Evolutionary conservation across 2,797 vertebrate genomes (phyloP).

Genomic region (Sebastolobus altivelis): DNA sequence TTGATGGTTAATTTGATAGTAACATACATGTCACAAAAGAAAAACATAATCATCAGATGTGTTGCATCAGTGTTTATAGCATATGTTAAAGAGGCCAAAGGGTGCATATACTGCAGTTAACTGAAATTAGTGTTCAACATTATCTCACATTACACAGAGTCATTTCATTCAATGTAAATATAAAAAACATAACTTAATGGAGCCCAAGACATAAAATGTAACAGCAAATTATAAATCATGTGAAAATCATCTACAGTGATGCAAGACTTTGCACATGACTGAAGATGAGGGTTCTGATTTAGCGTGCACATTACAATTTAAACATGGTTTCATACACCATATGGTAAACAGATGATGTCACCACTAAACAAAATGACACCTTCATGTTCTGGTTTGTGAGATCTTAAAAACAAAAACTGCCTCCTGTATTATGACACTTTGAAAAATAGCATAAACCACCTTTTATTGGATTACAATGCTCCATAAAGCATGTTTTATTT

Average conservation of each 20-base stretch:
- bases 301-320: background rate
- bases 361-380: background rate
- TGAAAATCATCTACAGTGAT: conserved; percentile 7
- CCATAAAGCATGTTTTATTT: background rate
- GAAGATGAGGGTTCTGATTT: conserved; percentile 7
- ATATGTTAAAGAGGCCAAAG: background rate
- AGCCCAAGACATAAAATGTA: background rate
- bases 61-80: no score
- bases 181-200: background rate
- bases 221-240: background rate
- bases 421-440: background rate
- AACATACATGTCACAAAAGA: background rate
- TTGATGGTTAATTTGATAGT: background rate
- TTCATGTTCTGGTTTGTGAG: background rate
- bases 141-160: background rate
- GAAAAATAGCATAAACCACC: background rate
- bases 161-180: background rate
- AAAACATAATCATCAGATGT: background rate
- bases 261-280: conserved; percentile 20
- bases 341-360: conserved; percentile 2
- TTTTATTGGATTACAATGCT: background rate
- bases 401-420: background rate
- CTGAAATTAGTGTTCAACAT: background rate
- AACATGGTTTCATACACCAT: background rate
- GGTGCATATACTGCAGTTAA: background rate